These are phyloP conservation scores for Polypterus senegalus DNA, from an alignment of 2,113 vertebrate species.

Conservation along the genomic window DNA sequence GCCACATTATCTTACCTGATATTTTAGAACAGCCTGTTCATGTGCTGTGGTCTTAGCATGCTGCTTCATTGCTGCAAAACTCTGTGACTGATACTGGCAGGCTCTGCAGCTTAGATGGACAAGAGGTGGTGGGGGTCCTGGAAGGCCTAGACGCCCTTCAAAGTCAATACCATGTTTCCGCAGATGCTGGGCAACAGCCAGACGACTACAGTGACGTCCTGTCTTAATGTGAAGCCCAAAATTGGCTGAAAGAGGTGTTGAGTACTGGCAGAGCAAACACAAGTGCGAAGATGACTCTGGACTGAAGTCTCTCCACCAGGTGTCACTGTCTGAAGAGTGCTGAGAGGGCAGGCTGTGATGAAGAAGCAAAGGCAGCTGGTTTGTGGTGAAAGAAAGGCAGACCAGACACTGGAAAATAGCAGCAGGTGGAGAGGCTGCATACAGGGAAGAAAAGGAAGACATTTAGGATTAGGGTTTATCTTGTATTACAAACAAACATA, in stretches of 20 bases:
- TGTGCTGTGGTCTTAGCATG: neutral
- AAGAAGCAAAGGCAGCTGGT: neutral
- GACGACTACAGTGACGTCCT: neutral
- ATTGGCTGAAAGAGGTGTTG: neutral
- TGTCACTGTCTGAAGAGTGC: neutral
- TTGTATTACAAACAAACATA: too few relatives aligned
- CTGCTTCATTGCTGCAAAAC: neutral
- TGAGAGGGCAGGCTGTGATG: neutral
- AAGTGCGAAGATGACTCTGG: neutral
- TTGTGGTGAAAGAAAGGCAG: neutral
- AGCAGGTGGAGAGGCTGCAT: neutral
- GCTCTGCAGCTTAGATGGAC: neutral
- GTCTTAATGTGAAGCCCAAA: neutral
- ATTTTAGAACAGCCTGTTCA: neutral
- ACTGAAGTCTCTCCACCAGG: neutral
- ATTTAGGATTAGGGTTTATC: too few relatives aligned
- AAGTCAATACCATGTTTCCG: neutral
- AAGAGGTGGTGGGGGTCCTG: neutral
- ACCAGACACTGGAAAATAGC: neutral
- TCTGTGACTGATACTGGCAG: neutral
- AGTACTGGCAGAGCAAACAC: neutral
- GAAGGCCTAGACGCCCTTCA: neutral
- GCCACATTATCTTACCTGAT: neutral
- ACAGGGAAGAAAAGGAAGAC: too few relatives aligned
- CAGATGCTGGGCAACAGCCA: neutral